Conservation (phyloP, 2,888 invertebrate species). For the Xylota segnis region DNA sequence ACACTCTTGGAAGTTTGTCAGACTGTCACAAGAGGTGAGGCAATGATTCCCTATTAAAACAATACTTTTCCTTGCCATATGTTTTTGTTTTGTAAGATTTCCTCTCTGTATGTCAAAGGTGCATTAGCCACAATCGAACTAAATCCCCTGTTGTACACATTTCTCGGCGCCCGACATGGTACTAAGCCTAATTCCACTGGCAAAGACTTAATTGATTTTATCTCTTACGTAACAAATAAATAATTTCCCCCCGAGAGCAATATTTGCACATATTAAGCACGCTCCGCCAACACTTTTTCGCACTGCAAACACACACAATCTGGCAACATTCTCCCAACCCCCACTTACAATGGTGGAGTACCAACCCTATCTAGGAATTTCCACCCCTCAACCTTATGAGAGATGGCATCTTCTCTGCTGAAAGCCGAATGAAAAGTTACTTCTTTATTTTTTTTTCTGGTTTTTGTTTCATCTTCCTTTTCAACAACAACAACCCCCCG, state of each 20-base stretch:
- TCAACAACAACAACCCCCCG: conserved; percentile 37
- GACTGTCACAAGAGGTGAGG: no score
- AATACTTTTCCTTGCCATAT: not conserved
- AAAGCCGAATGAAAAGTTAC: conserved; percentile 54
- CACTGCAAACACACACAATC: conserved; percentile 29
- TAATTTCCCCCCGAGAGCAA: conserved; percentile 53
- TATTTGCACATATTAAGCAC: conserved; percentile 61
- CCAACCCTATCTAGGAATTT: conserved; percentile 21
- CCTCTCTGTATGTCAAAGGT: conserved; percentile 6
- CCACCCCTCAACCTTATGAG: conserved; percentile 53
- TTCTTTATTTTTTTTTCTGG: conserved; percentile 17
- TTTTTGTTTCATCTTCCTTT: conserved; percentile 28
- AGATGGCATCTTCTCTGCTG: conserved; percentile 34
- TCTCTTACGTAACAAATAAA: conserved; percentile 64
- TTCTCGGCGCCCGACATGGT: not conserved
- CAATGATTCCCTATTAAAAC: no score
- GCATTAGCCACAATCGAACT: not conserved
- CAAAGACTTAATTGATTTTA: conserved; percentile 62
- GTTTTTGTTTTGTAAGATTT: not conserved
- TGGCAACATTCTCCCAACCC: conserved; percentile 45
- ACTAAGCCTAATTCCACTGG: conserved; percentile 24
- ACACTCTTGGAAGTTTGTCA: no score
- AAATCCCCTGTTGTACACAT: conserved; percentile 23
- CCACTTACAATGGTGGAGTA: conserved; percentile 57
- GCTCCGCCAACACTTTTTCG: conserved; percentile 40